Conservation (phyloP, 2,797 vertebrate genomes). For the Columba guinea region DNA sequence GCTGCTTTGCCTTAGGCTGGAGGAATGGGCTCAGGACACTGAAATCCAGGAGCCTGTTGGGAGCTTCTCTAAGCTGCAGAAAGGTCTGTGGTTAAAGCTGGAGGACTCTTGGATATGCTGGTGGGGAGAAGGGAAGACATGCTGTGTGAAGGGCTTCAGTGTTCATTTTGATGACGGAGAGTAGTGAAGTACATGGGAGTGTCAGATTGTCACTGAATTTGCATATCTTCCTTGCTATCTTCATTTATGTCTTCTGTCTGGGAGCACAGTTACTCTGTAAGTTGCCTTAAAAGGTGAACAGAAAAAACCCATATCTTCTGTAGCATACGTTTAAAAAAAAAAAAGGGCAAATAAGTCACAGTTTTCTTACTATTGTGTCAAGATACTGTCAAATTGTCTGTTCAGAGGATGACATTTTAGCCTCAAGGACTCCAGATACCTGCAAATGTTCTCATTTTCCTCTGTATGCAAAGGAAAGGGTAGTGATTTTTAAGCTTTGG, state of each 20-base stretch:
- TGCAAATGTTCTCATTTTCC: neutral
- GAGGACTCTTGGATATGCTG: neutral
- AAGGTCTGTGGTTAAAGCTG: neutral
- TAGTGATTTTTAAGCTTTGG: neutral
- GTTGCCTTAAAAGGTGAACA: neutral
- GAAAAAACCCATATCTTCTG: neutral
- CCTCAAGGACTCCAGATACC: neutral
- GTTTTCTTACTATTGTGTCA: neutral
- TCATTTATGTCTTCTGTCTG: neutral
- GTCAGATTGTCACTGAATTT: neutral
- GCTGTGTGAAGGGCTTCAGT: neutral
- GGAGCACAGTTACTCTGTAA: neutral
- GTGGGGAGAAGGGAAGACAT: neutral
- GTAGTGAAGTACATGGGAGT: neutral
- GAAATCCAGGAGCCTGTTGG: neutral
- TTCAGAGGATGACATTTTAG: neutral
- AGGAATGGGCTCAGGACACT: neutral
- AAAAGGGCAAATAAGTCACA: neutral
- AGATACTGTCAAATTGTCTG: neutral
- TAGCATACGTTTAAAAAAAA: neutral
- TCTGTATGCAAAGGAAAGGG: neutral
- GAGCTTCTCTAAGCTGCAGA: neutral
- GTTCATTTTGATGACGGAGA: neutral
- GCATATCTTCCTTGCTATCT: neutral
- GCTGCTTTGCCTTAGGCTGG: neutral